Evolutionary conservation across 2,113 vertebrate genomes (phyloP).

Genomic region (Ellobius talpinus): DNA sequence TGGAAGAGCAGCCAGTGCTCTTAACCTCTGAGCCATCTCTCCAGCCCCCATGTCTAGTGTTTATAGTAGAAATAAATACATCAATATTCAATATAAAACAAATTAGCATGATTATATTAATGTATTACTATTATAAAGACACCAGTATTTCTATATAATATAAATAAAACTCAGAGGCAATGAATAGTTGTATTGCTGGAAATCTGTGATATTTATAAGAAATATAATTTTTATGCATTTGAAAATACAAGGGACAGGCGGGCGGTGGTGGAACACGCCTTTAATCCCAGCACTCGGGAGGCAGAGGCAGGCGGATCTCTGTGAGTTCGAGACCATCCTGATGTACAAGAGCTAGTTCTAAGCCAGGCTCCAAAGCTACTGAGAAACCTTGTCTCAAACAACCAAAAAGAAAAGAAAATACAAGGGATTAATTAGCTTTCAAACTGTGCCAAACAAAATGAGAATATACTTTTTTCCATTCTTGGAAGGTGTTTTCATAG

Average conservation of each 20-base stretch:
- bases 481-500: slow-evolving; percentile 21
- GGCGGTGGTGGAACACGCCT: too few relatives aligned
- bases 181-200: not conserved
- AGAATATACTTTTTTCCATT: not conserved
- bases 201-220: slow-evolving; percentile 58
- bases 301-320: too few relatives aligned
- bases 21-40: too few relatives aligned
- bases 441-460: slow-evolving; percentile 27
- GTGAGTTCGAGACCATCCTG: too few relatives aligned
- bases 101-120: not conserved
- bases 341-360: too few relatives aligned
- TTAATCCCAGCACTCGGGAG: too few relatives aligned
- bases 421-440: slow-evolving; percentile 17
- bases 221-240: slow-evolving; percentile 29
- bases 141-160: not conserved
- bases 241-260: not conserved
- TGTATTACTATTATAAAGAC: not conserved
- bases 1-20: too few relatives aligned
- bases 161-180: not conserved
- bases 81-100: not conserved
- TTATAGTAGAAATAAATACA: not conserved
- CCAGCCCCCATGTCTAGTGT: slow-evolving; percentile 6
- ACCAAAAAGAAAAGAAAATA: not conserved
- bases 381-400: too few relatives aligned
- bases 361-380: too few relatives aligned